These are phyloP conservation scores for Anser cygnoides DNA, from an alignment of 2,113 vertebrate genomes.

Conservation along the genomic window DNA sequence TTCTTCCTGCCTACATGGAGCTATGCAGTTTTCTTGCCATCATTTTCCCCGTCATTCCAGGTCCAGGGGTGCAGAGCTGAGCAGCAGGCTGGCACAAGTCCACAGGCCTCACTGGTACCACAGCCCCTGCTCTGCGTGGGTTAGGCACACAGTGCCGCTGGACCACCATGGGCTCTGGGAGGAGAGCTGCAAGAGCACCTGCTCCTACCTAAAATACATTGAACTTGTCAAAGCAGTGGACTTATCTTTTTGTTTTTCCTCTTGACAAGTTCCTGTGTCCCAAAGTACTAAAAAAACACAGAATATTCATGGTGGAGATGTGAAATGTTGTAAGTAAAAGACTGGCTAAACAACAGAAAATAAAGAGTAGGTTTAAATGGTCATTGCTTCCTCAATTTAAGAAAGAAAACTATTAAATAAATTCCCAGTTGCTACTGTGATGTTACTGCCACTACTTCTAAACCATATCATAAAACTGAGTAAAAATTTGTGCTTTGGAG, in stretches of 20 bases:
- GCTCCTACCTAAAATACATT: not conserved
- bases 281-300: not conserved
- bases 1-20: not conserved
- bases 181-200: not conserved
- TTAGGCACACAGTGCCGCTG: not conserved
- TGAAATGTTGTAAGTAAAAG: not conserved
- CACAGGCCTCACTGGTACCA: not conserved
- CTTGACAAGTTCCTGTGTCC: not conserved
- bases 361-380: not conserved
- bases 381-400: not conserved
- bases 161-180: not conserved
- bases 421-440: not conserved
- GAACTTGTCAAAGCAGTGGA: not conserved
- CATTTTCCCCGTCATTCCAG: not conserved
- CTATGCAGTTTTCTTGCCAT: not conserved
- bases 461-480: not conserved
- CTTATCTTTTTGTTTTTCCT: not conserved
- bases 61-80: not conserved
- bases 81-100: not conserved
- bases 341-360: not conserved
- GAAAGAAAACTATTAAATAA: not conserved
- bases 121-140: not conserved
- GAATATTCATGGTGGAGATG: not conserved
- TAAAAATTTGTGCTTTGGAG: not conserved
- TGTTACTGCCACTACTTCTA: not conserved